phyloP scores from a whole-genome alignment of 2,888 invertebrate species.

The Notocelia uddmanniana region DNA sequence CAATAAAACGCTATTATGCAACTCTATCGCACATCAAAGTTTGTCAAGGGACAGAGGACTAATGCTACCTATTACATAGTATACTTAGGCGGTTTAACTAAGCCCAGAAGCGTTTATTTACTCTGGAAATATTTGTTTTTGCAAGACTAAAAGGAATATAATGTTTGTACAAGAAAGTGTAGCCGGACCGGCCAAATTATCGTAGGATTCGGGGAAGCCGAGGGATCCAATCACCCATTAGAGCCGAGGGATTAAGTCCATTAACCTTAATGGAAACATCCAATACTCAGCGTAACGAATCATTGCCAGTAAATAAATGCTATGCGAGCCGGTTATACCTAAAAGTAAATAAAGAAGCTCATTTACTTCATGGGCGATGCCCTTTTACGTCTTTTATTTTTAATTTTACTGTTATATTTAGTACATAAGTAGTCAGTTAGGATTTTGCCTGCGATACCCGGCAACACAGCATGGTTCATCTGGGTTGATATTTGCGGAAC shows the following conservation, averaged over 20 bases:
- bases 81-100: neutral
- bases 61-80: neutral
- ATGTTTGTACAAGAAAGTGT: slow-evolving; percentile 43
- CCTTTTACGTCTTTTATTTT: too few relatives aligned
- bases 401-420: too few relatives aligned
- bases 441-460: too few relatives aligned
- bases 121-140: slow-evolving; percentile 37
- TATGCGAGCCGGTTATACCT: slow-evolving; percentile 43
- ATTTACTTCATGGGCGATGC: neutral
- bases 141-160: slow-evolving; percentile 39
- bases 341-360: slow-evolving; percentile 28
- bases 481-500: too few relatives aligned
- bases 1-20: too few relatives aligned
- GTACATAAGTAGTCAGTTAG: too few relatives aligned
- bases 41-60: neutral
- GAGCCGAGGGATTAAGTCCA: slow-evolving; percentile 62
- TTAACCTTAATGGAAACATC: slow-evolving; percentile 65
- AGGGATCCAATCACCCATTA: slow-evolving; percentile 61
- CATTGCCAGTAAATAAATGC: slow-evolving; percentile 58
- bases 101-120: slow-evolving; percentile 18
- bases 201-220: slow-evolving; percentile 44
- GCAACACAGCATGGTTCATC: too few relatives aligned
- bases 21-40: neutral
- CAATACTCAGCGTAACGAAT: slow-evolving; percentile 58
- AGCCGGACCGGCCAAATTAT: slow-evolving; percentile 35